Percentiles rank a stretch among this genome's conserved stretches.
These are phyloP conservation scores for Rhyacophila evoluta DNA, from an alignment of 2,888 invertebrate species.

Conservation along the genomic window DNA sequence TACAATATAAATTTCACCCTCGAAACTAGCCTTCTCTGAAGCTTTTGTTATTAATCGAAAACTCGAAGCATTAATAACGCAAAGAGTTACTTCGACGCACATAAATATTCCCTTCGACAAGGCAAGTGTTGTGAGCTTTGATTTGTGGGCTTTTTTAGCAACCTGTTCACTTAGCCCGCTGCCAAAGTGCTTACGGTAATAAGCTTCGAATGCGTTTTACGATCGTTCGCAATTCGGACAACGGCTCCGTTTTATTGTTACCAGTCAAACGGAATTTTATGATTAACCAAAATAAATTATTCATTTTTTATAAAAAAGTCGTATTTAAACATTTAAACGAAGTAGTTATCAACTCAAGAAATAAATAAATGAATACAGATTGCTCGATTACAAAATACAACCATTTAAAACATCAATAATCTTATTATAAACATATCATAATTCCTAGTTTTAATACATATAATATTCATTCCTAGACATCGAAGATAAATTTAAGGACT, in stretches of 20 bases:
- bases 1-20: slow-evolving; percentile 4
- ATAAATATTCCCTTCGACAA: slow-evolving; percentile 40
- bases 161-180: slow-evolving; percentile 39
- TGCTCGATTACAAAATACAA: too few species aligned
- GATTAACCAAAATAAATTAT: background rate
- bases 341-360: too few species aligned
- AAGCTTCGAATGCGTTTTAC: slow-evolving; percentile 31
- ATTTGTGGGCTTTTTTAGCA: slow-evolving; percentile 33
- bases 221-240: background rate
- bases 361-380: too few species aligned
- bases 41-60: slow-evolving; percentile 31
- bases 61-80: slow-evolving; percentile 38
- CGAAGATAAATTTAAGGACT: too few species aligned
- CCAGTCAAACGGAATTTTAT: background rate
- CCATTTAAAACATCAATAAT: too few species aligned
- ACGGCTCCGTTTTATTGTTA: slow-evolving; percentile 3
- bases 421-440: too few species aligned
- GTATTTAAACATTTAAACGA: too few species aligned
- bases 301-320: too few species aligned
- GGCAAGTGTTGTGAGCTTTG: slow-evolving; percentile 36
- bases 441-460: too few species aligned
- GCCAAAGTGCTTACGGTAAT: slow-evolving; percentile 43
- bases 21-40: background rate
- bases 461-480: too few species aligned
- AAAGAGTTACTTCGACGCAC: slow-evolving; percentile 16